Evolutionary conservation across 2,888 invertebrate genomes (phyloP).

Genomic region (Chymomyza caudatula): DNA sequence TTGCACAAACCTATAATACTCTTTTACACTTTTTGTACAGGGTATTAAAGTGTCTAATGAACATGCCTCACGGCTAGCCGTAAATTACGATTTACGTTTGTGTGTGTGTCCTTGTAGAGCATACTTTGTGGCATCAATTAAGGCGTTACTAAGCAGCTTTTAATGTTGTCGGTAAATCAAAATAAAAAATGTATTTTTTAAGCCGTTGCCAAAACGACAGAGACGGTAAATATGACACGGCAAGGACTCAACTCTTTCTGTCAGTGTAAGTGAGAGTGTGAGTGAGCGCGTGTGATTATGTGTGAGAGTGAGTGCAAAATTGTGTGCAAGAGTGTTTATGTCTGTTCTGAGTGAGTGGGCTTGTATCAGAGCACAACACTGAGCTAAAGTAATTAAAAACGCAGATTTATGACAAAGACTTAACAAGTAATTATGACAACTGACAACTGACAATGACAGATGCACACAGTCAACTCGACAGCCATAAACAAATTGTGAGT

Average conservation of each 20-base stretch:
- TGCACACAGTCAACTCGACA: neutral
- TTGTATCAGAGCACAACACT: neutral
- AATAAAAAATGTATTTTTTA: neutral
- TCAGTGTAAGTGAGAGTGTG: neutral
- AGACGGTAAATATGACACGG: neutral
- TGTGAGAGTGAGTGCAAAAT: neutral
- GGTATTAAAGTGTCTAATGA: neutral
- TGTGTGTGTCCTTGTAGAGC: neutral
- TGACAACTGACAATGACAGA: slow-evolving; percentile 32
- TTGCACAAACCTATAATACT: too few species aligned
- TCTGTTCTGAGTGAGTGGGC: neutral
- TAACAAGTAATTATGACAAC: slow-evolving; percentile 58
- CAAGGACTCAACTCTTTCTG: neutral
- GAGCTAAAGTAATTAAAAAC: slow-evolving; percentile 56
- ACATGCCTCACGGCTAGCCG: neutral
- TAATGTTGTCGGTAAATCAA: neutral
- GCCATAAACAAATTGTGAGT: slow-evolving; percentile 5
- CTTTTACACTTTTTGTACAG: too few species aligned
- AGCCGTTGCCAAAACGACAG: neutral
- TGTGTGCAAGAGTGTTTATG: neutral
- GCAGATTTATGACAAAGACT: slow-evolving; percentile 62
- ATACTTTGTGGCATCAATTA: neutral
- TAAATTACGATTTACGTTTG: neutral
- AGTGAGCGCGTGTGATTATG: neutral
- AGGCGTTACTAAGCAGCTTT: neutral